These are phyloP conservation scores for Zosterops borbonicus DNA, from an alignment of 2,113 vertebrate genomes.

Conservation along the genomic window DNA sequence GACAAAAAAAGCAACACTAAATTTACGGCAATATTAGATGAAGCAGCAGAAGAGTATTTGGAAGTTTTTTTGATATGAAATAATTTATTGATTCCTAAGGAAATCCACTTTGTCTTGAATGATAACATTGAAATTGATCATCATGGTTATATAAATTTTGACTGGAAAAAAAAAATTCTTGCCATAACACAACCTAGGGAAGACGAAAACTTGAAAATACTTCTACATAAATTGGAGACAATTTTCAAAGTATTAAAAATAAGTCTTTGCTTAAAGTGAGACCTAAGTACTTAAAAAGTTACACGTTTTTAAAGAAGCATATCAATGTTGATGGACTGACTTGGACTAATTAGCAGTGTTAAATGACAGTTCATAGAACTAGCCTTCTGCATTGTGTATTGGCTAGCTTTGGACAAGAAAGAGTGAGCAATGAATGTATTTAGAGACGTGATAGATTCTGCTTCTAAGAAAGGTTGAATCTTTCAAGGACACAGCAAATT, in stretches of 20 bases:
- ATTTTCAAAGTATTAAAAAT: neutral
- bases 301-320: neutral
- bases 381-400: neutral
- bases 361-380: neutral
- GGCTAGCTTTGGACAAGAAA: constrained; percentile 6
- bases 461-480: neutral
- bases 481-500: neutral
- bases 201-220: neutral
- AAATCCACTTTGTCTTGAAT: neutral
- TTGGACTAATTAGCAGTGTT: neutral
- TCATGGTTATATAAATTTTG: neutral
- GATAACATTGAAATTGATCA: neutral
- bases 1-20: neutral
- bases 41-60: neutral
- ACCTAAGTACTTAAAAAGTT: neutral
- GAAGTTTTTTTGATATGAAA: neutral
- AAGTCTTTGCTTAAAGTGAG: neutral
- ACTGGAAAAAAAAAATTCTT: neutral
- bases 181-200: neutral
- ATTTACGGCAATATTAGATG: neutral
- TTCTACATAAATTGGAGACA: neutral
- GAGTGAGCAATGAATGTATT: neutral
- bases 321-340: neutral
- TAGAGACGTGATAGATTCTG: neutral
- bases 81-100: neutral